Conservation (phyloP, 2,888 invertebrate species). For the Xanthorhoe designata region DNA sequence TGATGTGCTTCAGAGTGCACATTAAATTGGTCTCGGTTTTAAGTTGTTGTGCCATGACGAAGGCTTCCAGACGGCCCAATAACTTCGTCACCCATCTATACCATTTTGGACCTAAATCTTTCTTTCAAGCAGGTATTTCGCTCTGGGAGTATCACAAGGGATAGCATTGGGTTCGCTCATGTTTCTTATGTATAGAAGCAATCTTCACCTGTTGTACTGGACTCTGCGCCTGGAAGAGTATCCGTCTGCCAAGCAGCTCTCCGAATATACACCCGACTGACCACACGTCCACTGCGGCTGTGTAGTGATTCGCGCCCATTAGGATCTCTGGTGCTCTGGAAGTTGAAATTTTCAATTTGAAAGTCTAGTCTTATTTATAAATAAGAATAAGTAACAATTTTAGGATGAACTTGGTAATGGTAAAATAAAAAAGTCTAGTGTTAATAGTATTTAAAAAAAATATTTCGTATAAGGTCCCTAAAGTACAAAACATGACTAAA, state of each 20-base stretch:
- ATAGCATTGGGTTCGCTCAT: neutral
- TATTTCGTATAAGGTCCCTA: neutral
- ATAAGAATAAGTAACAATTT: too few species aligned
- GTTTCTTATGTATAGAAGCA: constrained; percentile 2
- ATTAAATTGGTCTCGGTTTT: too few species aligned
- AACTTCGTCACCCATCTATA: too few species aligned
- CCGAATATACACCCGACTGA: constrained; percentile 99
- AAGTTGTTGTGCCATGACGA: too few species aligned
- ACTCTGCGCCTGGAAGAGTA: constrained; percentile 99
- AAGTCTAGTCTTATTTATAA: too few species aligned
- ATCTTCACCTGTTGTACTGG: constrained; percentile 95
- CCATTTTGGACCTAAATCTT: too few species aligned
- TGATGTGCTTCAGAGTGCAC: too few species aligned
- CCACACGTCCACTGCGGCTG: constrained; percentile 99
- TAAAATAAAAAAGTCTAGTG: too few species aligned
- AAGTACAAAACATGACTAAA: constrained; percentile 12
- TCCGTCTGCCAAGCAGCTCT: constrained; percentile 97
- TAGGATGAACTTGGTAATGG: too few species aligned
- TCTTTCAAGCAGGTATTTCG: too few species aligned
- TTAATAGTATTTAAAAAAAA: too few species aligned
- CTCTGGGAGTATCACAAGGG: constrained; percentile 9
- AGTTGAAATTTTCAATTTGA: constrained; percentile 34
- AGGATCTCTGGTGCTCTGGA: constrained; percentile 97
- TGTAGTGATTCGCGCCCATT: constrained; percentile 99
- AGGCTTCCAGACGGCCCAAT: too few species aligned